Conservation (phyloP, 2,797 vertebrate genomes). For the Danio aesculapii region DNA sequence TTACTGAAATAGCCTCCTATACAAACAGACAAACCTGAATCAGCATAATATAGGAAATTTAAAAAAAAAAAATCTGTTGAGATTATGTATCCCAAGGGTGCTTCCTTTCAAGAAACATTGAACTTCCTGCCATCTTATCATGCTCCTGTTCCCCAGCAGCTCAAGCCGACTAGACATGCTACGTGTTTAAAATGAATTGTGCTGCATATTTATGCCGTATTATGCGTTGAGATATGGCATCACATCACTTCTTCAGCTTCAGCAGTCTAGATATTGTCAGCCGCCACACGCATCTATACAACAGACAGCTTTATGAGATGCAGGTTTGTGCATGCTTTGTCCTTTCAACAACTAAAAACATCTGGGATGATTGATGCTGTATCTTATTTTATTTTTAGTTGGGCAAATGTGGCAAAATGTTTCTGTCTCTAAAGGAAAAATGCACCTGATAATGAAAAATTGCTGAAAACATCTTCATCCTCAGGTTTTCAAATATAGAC, state of each 20-base stretch:
- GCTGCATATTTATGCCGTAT: conserved; percentile 57
- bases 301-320: conserved; percentile 16
- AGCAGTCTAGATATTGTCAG: conserved; percentile 22
- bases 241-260: conserved; percentile 38
- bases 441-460: neutral
- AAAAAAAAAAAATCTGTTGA: conserved; percentile 2
- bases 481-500: neutral
- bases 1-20: neutral
- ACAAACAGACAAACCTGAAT: neutral
- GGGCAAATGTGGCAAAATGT: neutral
- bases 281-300: conserved; percentile 7
- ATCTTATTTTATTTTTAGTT: neutral
- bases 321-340: conserved; percentile 1
- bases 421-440: neutral
- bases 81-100: conserved; percentile 4
- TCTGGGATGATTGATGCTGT: neutral
- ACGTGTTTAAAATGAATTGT: conserved; percentile 53
- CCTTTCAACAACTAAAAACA: neutral
- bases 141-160: conserved; percentile 2
- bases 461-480: neutral
- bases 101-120: conserved; percentile 33
- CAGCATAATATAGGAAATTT: conserved; percentile 9
- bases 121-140: conserved; percentile 31
- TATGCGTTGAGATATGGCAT: conserved; percentile 47
- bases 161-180: conserved; percentile 39